These are phyloP conservation scores for Acinonyx jubatus DNA, from an alignment of 2,113 vertebrate species.

Conservation along the genomic window DNA sequence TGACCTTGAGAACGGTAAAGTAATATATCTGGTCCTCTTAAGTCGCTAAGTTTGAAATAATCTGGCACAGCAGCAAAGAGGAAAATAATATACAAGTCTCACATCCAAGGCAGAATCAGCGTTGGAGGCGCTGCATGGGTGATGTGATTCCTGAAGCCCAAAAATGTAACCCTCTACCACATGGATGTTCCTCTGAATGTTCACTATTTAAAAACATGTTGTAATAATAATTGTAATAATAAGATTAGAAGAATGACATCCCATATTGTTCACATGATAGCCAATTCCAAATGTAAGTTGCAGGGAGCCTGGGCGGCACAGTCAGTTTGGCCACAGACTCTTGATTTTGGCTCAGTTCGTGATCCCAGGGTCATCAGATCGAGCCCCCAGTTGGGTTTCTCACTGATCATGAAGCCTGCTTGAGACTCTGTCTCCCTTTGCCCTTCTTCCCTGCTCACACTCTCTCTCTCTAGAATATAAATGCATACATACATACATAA, in stretches of 20 bases:
- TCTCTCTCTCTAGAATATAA: too few species aligned
- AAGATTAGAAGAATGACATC: neutral
- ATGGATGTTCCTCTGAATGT: neutral
- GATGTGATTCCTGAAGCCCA: neutral
- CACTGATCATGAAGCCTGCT: too few species aligned
- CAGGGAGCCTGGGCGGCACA: too few species aligned
- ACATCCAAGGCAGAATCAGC: neutral
- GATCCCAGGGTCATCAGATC: too few species aligned
- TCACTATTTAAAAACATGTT: neutral
- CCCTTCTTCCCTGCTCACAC: too few species aligned
- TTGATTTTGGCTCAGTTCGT: too few species aligned
- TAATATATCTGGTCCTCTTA: neutral
- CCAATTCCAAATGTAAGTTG: neutral
- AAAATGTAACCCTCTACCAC: neutral
- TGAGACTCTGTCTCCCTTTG: too few species aligned
- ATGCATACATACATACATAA: too few species aligned
- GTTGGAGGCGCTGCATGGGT: neutral
- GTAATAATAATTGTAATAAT: neutral
- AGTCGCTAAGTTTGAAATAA: neutral
- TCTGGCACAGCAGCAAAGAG: neutral
- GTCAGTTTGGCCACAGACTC: too few species aligned
- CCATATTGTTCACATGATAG: neutral
- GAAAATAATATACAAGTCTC: neutral
- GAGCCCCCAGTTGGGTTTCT: too few species aligned
- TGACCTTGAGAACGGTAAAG: neutral